Percentiles rank a stretch among this genome's conserved stretches.
Evolutionary conservation across 2,797 vertebrate species (phyloP).

Genomic region (Chloroceryle inda): DNA sequence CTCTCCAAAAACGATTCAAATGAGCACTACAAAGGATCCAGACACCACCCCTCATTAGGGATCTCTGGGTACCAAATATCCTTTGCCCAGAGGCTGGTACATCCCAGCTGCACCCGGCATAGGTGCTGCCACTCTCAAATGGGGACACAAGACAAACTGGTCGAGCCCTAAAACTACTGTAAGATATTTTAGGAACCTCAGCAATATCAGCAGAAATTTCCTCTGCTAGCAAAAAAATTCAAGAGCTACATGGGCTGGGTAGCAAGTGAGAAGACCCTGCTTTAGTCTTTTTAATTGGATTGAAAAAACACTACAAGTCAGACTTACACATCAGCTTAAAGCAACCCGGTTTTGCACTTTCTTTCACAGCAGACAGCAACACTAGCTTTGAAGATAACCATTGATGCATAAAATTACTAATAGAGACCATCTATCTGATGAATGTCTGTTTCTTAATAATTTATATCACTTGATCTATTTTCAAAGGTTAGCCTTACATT

Average conservation of each 20-base stretch:
- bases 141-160: not conserved
- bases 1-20: not conserved
- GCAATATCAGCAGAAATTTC: not conserved
- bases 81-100: not conserved
- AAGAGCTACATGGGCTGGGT: not conserved
- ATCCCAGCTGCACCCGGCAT: not conserved
- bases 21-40: not conserved
- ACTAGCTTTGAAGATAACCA: constrained; percentile 68
- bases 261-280: not conserved
- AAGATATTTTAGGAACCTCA: not conserved
- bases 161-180: not conserved
- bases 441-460: constrained; percentile 80
- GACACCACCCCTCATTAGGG: accelerated
- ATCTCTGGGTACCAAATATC: not conserved
- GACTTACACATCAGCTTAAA: constrained; percentile 36
- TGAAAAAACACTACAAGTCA: constrained; percentile 73
- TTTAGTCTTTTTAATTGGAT: constrained; percentile 37
- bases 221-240: not conserved
- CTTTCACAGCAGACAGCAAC: constrained; percentile 43
- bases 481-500: constrained; percentile 84
- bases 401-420: constrained; percentile 80
- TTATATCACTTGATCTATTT: constrained; percentile 82
- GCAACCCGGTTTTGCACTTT: constrained; percentile 66
- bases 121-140: not conserved
- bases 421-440: constrained; percentile 78